A percentile compares a stretch with the other conserved stretches of the same genome.
phyloP scores from a whole-genome alignment of 2,797 vertebrate species.

The Pygocentrus nattereri region DNA sequence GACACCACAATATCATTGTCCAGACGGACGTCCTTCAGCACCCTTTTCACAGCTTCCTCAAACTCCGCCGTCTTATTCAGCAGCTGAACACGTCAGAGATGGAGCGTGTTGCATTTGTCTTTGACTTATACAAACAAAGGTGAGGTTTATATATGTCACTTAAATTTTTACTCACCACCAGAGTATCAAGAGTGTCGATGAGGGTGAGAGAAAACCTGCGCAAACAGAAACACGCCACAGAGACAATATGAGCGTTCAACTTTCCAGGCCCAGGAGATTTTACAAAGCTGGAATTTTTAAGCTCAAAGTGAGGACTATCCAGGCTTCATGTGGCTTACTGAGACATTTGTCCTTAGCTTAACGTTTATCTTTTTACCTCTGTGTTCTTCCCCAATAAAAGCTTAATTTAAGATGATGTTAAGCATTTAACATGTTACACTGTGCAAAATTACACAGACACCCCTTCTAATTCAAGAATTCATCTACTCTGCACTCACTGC shows the following conservation, averaged over 20 bases:
- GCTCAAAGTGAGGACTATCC: neutral
- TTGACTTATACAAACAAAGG: neutral
- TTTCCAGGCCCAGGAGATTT: neutral
- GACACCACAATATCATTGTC: slow-evolving; percentile 99
- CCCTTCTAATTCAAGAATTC: neutral
- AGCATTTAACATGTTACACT: neutral
- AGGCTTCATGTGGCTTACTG: neutral
- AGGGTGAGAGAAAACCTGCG: slow-evolving; percentile 95
- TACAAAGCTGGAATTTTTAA: neutral
- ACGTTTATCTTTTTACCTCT: too few species aligned
- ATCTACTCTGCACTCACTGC: neutral
- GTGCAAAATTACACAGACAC: neutral
- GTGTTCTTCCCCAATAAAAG: neutral
- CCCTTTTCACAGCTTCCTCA: slow-evolving; percentile 94
- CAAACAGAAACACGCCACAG: slow-evolving; percentile 52
- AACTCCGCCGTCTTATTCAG: slow-evolving; percentile 98
- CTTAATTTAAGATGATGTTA: too few species aligned
- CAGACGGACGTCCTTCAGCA: slow-evolving; percentile 93
- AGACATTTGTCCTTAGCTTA: neutral
- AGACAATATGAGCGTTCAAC: neutral
- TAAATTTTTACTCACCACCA: slow-evolving; percentile 85
- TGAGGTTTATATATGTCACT: neutral
- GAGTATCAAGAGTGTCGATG: slow-evolving; percentile 97
- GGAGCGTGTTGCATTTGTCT: neutral
- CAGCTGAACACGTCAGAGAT: slow-evolving; percentile 79